These are phyloP conservation scores for Tethya wilhelma DNA, from an alignment of 37 sponge, comb jelly and placozoan species.

Conservation along the genomic window DNA sequence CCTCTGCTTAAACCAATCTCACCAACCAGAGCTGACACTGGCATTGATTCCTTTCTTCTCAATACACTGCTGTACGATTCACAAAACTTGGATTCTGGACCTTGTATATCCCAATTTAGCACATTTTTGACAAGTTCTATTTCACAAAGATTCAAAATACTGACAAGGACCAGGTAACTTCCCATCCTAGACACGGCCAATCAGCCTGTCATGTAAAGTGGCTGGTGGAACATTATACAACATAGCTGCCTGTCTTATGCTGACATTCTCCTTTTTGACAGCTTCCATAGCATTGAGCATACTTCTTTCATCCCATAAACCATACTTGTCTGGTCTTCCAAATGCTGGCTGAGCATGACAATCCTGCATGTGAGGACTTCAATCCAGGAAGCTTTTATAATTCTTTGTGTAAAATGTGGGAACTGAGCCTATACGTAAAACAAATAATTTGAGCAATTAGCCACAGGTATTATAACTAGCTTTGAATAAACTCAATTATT, in stretches of 20 bases:
- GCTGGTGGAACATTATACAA: not conserved
- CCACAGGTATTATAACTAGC: too few relatives aligned
- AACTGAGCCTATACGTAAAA: too few relatives aligned
- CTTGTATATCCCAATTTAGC: not conserved
- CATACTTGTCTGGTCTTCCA: too few relatives aligned
- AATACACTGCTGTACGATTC: not conserved
- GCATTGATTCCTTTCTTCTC: constrained; percentile 24
- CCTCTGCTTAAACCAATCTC: constrained; percentile 2
- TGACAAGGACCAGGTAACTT: not conserved
- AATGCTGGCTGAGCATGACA: too few relatives aligned
- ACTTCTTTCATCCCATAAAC: too few relatives aligned
- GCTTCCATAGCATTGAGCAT: too few relatives aligned
- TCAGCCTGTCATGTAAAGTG: not conserved
- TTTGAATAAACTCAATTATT: too few relatives aligned
- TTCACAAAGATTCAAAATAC: not conserved
- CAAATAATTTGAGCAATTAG: too few relatives aligned
- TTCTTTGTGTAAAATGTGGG: too few relatives aligned
- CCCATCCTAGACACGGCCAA: not conserved
- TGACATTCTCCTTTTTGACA: not conserved
- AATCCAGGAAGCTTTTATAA: too few relatives aligned
- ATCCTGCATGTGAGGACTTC: too few relatives aligned
- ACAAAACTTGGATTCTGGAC: not conserved
- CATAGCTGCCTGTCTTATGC: not conserved
- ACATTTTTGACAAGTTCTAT: not conserved
- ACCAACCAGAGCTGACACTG: constrained; percentile 32